These are phyloP conservation scores for Mustelus asterias DNA, from an alignment of 2,113 vertebrate genomes.

Conservation along the genomic window DNA sequence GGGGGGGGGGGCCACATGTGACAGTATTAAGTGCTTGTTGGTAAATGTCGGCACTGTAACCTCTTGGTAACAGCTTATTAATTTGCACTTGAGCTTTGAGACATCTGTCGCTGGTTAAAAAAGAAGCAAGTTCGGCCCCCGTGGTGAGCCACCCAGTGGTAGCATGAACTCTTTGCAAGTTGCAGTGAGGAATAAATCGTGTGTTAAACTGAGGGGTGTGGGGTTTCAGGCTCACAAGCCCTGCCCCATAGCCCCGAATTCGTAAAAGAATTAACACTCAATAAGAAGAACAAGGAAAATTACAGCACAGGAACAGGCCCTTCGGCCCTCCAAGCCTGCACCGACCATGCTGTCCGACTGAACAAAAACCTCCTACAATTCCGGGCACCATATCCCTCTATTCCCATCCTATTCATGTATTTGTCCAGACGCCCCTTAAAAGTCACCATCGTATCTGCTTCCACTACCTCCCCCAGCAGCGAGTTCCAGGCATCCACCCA, in stretches of 20 bases:
- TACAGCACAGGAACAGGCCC: too few species aligned
- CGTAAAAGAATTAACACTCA: not conserved
- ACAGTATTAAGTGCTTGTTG: not conserved
- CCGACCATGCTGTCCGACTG: too few species aligned
- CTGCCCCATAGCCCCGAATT: not conserved
- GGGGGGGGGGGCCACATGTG: too few species aligned
- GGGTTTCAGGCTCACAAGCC: not conserved
- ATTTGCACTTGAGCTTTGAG: not conserved
- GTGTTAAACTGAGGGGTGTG: not conserved
- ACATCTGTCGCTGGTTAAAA: not conserved
- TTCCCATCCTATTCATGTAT: too few species aligned
- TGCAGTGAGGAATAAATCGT: not conserved
- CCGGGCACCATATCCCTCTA: too few species aligned
- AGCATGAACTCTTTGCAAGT: not conserved
- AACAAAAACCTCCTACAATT: too few species aligned
- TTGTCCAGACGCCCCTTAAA: too few species aligned
- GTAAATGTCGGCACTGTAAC: not conserved
- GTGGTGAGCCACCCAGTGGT: not conserved
- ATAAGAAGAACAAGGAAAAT: not conserved
- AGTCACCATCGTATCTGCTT: too few species aligned
- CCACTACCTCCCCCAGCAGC: too few species aligned
- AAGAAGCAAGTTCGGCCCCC: not conserved
- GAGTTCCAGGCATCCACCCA: too few species aligned
- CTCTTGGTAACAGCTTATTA: not conserved
- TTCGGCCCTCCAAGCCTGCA: too few species aligned